phyloP scores from a whole-genome alignment of 2,888 invertebrate genomes.

The Tetrapedia diversipes region DNA sequence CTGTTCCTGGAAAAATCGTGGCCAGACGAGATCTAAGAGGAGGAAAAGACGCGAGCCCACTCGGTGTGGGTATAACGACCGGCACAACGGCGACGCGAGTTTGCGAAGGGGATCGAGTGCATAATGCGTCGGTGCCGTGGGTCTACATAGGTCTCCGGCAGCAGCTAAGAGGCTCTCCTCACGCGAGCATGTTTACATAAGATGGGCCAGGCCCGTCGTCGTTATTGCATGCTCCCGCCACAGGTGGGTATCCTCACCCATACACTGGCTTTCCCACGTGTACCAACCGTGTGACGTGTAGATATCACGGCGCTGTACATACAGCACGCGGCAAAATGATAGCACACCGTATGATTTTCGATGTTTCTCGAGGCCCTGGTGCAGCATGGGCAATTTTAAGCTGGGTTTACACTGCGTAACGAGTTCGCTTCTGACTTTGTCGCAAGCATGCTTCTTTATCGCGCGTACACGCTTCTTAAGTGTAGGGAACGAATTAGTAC shows the following conservation, averaged over 20 bases:
- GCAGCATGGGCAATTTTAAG: no score
- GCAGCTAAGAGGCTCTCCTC: conserved; percentile 72
- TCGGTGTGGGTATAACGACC: conserved; percentile 40
- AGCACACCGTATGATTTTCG: no score
- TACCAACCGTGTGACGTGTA: background rate
- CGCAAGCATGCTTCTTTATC: no score
- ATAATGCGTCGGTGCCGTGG: conserved; percentile 71
- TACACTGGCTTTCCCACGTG: conserved; percentile 4
- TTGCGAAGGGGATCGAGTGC: conserved; percentile 61
- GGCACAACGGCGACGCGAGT: conserved; percentile 41
- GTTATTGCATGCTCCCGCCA: conserved; percentile 64
- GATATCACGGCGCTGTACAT: no score
- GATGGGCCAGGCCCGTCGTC: conserved; percentile 64
- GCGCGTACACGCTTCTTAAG: no score
- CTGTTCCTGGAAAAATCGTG: conserved; percentile 52
- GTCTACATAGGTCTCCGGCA: conserved; percentile 52
- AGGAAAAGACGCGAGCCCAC: conserved; percentile 26
- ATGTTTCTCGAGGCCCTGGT: no score
- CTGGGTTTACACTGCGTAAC: no score
- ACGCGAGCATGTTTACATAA: conserved; percentile 76
- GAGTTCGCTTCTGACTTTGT: no score
- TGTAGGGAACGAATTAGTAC: no score
- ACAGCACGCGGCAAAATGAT: no score
- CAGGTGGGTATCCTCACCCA: conserved; percentile 70
- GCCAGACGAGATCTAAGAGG: conserved; percentile 24